phyloP scores from a whole-genome alignment of 2,888 invertebrate genomes.

The Galerucella calmariensis region DNA sequence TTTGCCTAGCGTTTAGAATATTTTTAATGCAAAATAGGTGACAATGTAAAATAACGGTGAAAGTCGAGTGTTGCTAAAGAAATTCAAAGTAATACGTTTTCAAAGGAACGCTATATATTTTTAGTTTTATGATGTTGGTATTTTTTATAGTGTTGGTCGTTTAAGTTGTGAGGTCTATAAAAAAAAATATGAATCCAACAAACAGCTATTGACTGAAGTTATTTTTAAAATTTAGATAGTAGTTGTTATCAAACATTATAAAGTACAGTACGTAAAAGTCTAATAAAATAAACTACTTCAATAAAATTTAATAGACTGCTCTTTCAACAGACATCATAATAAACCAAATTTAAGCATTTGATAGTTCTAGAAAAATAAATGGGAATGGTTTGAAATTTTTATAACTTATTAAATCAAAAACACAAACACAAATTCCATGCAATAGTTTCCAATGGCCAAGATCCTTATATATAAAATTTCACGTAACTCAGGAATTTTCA shows the following conservation, averaged over 20 bases:
- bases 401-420: background rate
- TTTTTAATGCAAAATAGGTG: too few species aligned
- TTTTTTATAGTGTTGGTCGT: background rate
- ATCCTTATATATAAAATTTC: too few species aligned
- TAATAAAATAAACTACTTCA: background rate
- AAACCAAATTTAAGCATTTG: background rate
- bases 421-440: background rate
- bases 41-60: too few species aligned
- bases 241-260: background rate
- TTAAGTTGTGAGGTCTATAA: background rate
- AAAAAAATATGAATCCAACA: background rate
- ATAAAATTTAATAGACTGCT: background rate
- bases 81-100: too few species aligned
- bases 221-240: background rate
- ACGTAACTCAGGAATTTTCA: too few species aligned
- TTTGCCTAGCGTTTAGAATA: too few species aligned
- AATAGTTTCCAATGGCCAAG: background rate
- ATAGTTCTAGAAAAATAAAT: background rate
- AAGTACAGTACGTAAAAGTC: background rate
- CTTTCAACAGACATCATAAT: background rate
- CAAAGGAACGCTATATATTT: too few species aligned
- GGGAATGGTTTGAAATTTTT: background rate
- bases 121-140: too few species aligned
- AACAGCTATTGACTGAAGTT: background rate
- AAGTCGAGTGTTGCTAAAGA: too few species aligned